These are phyloP conservation scores for Lycaena phlaeas DNA, from an alignment of 2,888 invertebrate genomes.

Conservation along the genomic window DNA sequence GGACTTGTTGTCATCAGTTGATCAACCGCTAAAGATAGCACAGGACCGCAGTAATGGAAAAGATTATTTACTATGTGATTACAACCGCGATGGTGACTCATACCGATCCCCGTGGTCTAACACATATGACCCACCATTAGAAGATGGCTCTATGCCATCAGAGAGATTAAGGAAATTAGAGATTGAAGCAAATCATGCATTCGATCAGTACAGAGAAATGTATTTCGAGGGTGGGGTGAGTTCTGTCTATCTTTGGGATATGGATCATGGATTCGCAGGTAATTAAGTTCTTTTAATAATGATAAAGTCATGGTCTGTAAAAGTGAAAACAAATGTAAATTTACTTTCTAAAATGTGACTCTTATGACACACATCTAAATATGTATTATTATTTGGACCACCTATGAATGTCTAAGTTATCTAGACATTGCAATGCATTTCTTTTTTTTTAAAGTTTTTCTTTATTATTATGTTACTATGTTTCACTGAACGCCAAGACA, in stretches of 20 bases:
- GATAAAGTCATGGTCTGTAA: too few relatives aligned
- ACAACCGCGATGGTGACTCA: slow-evolving; percentile 99
- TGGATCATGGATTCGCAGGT: slow-evolving; percentile 98
- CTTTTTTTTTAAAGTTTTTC: too few relatives aligned
- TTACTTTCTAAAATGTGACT: too few relatives aligned
- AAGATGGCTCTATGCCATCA: slow-evolving; percentile 99
- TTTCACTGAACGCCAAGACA: too few relatives aligned
- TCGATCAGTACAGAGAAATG: slow-evolving; percentile 98
- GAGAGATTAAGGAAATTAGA: slow-evolving; percentile 95
- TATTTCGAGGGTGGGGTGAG: slow-evolving; percentile 99
- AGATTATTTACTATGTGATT: slow-evolving; percentile 98
- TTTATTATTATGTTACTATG: too few relatives aligned
- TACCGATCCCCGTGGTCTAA: slow-evolving; percentile 99
- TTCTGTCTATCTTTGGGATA: slow-evolving; percentile 99
- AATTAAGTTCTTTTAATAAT: too few relatives aligned
- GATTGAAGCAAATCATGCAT: slow-evolving; percentile 98
- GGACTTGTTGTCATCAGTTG: slow-evolving; percentile 96
- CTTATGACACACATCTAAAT: too few relatives aligned
- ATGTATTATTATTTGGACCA: too few relatives aligned
- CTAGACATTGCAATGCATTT: too few relatives aligned
- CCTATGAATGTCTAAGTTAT: too few relatives aligned
- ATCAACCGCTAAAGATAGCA: slow-evolving; percentile 98
- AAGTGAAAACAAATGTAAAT: too few relatives aligned
- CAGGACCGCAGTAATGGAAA: slow-evolving; percentile 95
- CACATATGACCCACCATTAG: slow-evolving; percentile 96